Base-by-base conservation (phyloP, 2,113 vertebrate genomes). In the Elephas maximus region DNA sequence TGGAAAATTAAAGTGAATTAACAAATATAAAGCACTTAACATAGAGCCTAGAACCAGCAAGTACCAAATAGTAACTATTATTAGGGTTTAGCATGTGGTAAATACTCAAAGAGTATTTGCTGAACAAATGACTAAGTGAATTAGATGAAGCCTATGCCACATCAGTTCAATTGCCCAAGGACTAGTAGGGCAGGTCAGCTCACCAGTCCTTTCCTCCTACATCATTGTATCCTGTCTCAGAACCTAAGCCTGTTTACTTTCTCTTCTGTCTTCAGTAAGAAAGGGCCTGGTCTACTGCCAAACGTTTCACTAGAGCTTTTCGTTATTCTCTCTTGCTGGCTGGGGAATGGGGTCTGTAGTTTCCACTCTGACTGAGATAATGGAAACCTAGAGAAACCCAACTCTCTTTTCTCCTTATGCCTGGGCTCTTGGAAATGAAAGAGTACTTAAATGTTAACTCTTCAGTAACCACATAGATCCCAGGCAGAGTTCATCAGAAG, bases 311-410 rank as follows among this genome's bases (percentile, higher is more conserved):
- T 71, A n/a, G 62, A 51, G 81, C 90, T 88, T 96, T 93, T 96
- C 90, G 91, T 93, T 81, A 91, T 92, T 77, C 69, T 63, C 26
- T 86, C 51, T 88, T 95, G 65, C 73, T 93, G 87, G 73, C 90
- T 92, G 37, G 73, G 51, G 88, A 96, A 88, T 91, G 44, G 53
- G 53, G 41, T 69, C 84, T 94, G 23, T 94, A 95, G 65, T 97
- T 98, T 97, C 95, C 78, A 95, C 65, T 92, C 77, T 91, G 77
- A 91, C 84, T 79, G 88, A 96, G 93, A 96, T 94, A 88, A 95
- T 84, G 87, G 96, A 97, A 97, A 96, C 94, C 96, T 91, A 8
- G 23, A 94, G 90, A 97, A 98, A 92, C 86, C 73, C 87, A 94
- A 76, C 87, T 93, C 92, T 92, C 45, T 93, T 67, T 96, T 97